Percentiles rank a stretch among this genome's conserved stretches.
phyloP scores from a whole-genome alignment of 2,797 vertebrate species.

The Tolypeutes matacus region DNA sequence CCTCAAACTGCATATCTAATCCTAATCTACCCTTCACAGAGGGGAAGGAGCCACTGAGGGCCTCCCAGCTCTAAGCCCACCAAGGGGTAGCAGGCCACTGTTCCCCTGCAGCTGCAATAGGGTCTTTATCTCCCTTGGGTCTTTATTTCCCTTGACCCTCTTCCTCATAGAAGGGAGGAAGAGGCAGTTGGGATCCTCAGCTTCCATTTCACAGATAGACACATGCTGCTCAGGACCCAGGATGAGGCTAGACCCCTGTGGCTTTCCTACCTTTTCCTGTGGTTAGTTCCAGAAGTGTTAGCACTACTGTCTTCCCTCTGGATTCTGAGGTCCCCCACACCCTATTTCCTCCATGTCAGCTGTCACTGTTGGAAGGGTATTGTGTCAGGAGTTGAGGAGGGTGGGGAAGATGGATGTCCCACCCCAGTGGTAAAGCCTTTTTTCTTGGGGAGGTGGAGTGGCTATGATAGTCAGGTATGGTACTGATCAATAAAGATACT shows the following conservation, averaged over 20 bases:
- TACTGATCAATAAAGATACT: slow-evolving; percentile 95
- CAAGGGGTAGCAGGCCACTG: slow-evolving; percentile 7
- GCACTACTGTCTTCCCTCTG: slow-evolving; percentile 64
- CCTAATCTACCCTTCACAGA: neutral
- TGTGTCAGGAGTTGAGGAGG: slow-evolving; percentile 69
- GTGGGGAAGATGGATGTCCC: slow-evolving; percentile 53
- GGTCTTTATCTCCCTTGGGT: slow-evolving; percentile 46
- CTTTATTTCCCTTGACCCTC: neutral
- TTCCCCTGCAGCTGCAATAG: neutral
- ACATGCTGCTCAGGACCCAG: too few relatives aligned
- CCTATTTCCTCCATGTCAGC: slow-evolving; percentile 43
- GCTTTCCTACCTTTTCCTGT: slow-evolving; percentile 59
- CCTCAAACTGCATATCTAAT: neutral
- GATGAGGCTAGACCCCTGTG: neutral
- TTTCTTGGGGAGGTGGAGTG: slow-evolving; percentile 88
- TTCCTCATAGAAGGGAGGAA: slow-evolving; percentile 58
- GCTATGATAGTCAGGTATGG: slow-evolving; percentile 97
- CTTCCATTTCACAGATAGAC: neutral
- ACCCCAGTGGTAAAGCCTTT: slow-evolving; percentile 86
- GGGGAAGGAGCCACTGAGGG: slow-evolving; percentile 29
- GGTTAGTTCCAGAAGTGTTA: slow-evolving; percentile 67
- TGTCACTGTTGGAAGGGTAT: slow-evolving; percentile 42
- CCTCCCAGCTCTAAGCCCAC: neutral
- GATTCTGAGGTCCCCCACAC: slow-evolving; percentile 27
- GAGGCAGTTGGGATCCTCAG: slow-evolving; percentile 31